Evolutionary conservation across 2,888 invertebrate genomes (phyloP).

Genomic region (Agriopis marginaria): DNA sequence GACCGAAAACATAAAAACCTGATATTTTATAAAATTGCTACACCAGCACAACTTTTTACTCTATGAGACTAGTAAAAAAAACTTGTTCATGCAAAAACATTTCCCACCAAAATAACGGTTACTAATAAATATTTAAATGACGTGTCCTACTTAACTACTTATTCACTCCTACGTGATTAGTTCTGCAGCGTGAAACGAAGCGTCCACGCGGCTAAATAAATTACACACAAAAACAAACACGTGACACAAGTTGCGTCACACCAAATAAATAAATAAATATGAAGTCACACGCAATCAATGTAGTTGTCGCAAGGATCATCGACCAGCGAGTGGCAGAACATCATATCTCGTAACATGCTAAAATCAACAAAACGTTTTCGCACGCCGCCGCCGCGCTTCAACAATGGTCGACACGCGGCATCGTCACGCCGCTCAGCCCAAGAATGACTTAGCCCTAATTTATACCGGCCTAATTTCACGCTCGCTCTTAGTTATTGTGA

Average conservation of each 20-base stretch:
- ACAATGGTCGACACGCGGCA: conserved; percentile 80
- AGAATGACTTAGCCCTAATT: conserved; percentile 78
- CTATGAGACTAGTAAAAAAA: background rate
- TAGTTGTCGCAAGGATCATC: conserved; percentile 50
- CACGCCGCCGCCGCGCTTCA: conserved; percentile 64
- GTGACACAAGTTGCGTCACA: conserved; percentile 45
- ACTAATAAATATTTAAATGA: conserved; percentile 10
- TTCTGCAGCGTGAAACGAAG: conserved; percentile 28
- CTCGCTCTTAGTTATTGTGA: conserved; percentile 79
- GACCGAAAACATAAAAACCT: no score
- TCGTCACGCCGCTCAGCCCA: conserved; percentile 68
- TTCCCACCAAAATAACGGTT: conserved; percentile 22
- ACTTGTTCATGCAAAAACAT: background rate
- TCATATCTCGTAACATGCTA: conserved; percentile 59
- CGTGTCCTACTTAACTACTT: conserved; percentile 12
- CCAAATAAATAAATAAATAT: conserved; percentile 7
- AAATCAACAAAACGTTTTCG: conserved; percentile 79
- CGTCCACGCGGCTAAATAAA: conserved; percentile 28
- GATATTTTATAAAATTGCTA: no score
- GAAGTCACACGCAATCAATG: conserved; percentile 70
- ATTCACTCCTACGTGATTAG: conserved; percentile 12
- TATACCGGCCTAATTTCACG: conserved; percentile 81
- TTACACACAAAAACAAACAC: conserved; percentile 49
- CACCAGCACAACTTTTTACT: background rate
- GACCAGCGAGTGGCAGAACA: conserved; percentile 56